Base-by-base conservation (phyloP, 2,113 vertebrate genomes). In the Xyliphius kryptos region DNA sequence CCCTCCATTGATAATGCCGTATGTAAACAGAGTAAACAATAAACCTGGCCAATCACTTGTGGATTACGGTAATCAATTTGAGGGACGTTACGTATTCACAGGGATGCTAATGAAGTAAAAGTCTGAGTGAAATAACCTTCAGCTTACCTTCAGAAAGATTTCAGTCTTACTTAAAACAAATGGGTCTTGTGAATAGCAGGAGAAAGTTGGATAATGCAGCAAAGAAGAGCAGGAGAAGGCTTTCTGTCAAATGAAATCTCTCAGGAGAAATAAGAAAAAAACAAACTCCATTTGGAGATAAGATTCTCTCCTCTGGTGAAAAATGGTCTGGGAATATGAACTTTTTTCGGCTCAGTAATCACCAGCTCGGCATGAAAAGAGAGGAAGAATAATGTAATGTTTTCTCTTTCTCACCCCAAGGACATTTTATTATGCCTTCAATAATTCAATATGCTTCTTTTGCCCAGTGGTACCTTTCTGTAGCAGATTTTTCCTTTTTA, bases 371-470 rank as follows among this genome's bases (percentile, higher is more conserved):
- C 56, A 46, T 60, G 61, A 70, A 50, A 63, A 53, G 41, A 13
- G 60, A 58, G 48, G 46, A 66, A 74, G 72, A 79, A 75, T 64
- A 71, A 74, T 76, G 67, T 71, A 62, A 68, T 73, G 75, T 78
- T 78, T 80, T 82, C 76, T 74, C 73, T 79, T 63, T 74, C 47
- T 53, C 57, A 63, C 74, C 71, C 71, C 80, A 86, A 87, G 77
- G 81, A 76, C 82, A 71, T 82, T 82, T 80, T 66, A 81, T 81
- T 83, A 78, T 76, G 69, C 75, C 72, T 74, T 81, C 72, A 78
- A 76, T 83, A 74, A 83, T 83, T 83, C 79, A 82, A n/a, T n/a
- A 68, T 49, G 70, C 51, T 40, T 75, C 75, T 79, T 74, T 80
- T 73, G 71, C 81, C 68, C 47, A 44, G 40, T 49, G 56, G 40